phyloP scores from a whole-genome alignment of 2,113 vertebrate genomes.

The Ardeotis arabs region DNA sequence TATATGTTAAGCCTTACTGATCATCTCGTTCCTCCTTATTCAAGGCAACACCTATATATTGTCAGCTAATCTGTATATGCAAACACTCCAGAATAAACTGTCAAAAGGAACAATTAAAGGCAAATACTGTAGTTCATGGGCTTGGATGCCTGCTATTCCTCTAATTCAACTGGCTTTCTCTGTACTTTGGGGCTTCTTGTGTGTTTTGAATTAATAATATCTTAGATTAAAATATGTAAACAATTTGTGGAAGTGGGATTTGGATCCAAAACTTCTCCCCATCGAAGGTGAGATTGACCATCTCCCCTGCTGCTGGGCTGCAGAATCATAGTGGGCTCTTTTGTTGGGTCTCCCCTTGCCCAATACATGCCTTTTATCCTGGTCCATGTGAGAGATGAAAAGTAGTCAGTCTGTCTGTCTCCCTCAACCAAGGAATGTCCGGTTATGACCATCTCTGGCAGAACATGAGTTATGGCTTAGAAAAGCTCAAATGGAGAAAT shows the following conservation, averaged over 20 bases:
- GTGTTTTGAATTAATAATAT: neutral
- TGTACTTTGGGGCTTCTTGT: neutral
- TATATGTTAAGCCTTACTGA: neutral
- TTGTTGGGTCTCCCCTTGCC: neutral
- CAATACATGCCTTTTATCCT: neutral
- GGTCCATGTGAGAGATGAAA: neutral
- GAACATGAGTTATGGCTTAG: neutral
- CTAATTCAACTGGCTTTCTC: neutral
- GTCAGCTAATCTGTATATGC: neutral
- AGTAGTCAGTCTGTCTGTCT: neutral
- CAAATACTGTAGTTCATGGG: neutral
- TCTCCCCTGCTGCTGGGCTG: neutral
- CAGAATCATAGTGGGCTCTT: neutral
- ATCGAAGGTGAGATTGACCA: neutral
- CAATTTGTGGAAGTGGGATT: neutral
- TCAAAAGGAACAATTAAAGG: neutral
- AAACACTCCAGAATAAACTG: neutral
- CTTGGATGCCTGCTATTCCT: neutral
- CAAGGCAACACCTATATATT: neutral
- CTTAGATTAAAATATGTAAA: neutral
- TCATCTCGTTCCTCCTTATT: neutral
- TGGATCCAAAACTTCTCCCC: neutral
- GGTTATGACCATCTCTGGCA: neutral
- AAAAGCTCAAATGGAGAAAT: neutral
- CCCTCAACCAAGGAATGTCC: accelerated